Evolutionary conservation across 2,888 invertebrate species (phyloP), one percentile per base, ranked within the genome.

Genomic region (Serripes groenlandicus): DNA sequence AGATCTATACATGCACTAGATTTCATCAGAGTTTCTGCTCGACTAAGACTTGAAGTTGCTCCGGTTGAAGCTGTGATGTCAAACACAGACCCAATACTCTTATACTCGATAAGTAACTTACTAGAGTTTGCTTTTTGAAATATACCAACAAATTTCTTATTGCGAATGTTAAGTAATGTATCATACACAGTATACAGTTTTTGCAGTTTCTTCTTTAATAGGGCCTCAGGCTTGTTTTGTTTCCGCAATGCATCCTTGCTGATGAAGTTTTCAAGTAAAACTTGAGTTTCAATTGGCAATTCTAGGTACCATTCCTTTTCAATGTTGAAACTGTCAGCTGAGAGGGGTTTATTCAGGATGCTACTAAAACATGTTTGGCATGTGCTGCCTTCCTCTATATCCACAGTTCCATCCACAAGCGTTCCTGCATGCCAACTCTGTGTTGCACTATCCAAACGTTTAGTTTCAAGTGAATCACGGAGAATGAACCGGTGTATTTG

Each of bases 71-170:
- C 49, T 32, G 83, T 80, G 18, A 80, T 64, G 11, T 58, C 35
- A 62, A 80, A 83, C 28, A 83, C 83, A 18, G 80, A 71, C 23
- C 72, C 58, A 9, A 83, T 60, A 7, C 28, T 68, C 49, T 78
- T 70, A 32, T 77, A 75, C 18, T 83, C 66, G 26, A 77, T 68
- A 28, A 77, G 68, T 23, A 83, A 49, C 64, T 35, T 71, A 30
- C 78, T 62, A 23, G 83, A 42, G 64, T 80, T 83, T 7, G 32
- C n/a, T 52, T 69, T 42, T 64, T 83, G 83, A 49, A 77, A 74
- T 52, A 83, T 35, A 11, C 76, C 77, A 64, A 71, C 32, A 66
- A 56, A 83, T 23, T 83, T 73, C 52, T 28, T 83, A 35, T 79
- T 83, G 7, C 32, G 21, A 18, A 74, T 54, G 32, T 83, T 77